Evolutionary conservation across 2,888 invertebrate genomes (phyloP), one percentile per base, ranked within the genome.

Genomic region (Xanthia icteritia): DNA sequence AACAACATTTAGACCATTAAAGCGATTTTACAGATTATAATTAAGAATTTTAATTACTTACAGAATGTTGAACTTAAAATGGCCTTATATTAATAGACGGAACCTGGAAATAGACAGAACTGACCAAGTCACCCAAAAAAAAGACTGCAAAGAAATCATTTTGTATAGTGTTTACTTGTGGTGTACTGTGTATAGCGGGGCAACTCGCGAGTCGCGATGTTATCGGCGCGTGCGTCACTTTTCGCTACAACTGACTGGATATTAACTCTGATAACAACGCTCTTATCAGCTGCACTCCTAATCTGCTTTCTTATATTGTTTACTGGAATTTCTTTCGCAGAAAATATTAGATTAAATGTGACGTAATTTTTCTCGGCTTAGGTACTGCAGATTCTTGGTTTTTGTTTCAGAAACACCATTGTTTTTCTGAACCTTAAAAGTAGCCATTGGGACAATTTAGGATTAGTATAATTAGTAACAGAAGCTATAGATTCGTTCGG

Each of bases 221-320:
- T 85, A 86, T 86, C 85, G 56, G 71, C 78, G 86, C 76, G 63
- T 72, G 84, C 86, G 86, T 85, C 86, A 86, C 84, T 80, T 42
- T 66, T 66, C 76, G 76, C 74, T 67, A 72, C 77, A 79, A 77
- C 70, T 76, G 74, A 69, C 77, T 84, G 86, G 51, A 77, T 79
- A 85, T 83, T 80, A 84, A 61, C 74, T 60, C 77, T 82, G 90
- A 90, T 90, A 89, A 88, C 76, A 74, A 27, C 74, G 9, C 64
- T 66, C 76, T 89, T 90, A 90, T 90, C 90, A 84, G 79, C 51
- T 77, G 77, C 74, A 77, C 68, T 81, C 67, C 27, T 83, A 85
- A 88, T 84, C 86, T 82, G 78, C 81, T 89, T 86, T 86, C 87
- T 83, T 88, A 67, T 75, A 71, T 71, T 78, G 66, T 79, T 86